Evolutionary conservation across 2,113 vertebrate genomes (phyloP), one percentile per base, ranked within the genome.

Genomic region (Numenius arquata): DNA sequence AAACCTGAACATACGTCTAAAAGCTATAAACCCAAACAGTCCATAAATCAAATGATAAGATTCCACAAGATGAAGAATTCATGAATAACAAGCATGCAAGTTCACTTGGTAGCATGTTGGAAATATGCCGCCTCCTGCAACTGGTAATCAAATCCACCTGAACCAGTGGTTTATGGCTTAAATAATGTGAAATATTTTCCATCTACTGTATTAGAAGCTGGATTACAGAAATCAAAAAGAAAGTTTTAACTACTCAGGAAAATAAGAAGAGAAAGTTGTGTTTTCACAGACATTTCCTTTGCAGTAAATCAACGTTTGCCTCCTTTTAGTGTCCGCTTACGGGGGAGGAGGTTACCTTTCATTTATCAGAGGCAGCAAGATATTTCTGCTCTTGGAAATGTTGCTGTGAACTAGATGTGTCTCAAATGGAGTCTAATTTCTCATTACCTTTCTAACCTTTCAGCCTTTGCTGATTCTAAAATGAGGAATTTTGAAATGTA

Each of bases 11-110:
- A 8, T 77, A 88, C 78, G 76, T 86, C 79, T 93, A 87, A 94
- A 92, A 88, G 72, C 84, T 89, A 86, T 92, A 91, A 90, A 89
- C 56, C 17, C 73, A 56, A 94, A 86, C 85, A 87, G 83, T 72
- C 85, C 56, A 75, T 96, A 93, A 96, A 95, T 96, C 90, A 96
- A 89, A 65, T 84, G 12, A 97, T 94, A 95, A 92, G 95, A 92
- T 93, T 95, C 59, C 75, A 63, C 65, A 86, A 71, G 65, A 88
- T 74, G 75, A 96, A 85, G 79, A 96, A 91, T 77, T 90, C 61
- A 84, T 43, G 27, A 92, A 80, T 84, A 95, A 70, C 43, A 93
- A 81, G 61, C 29, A 56, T 53, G 7, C 47, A 88, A 88, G 65
- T 89, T 92, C 16, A 41, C 72, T 95, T 88, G 83, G 90, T 93